These are phyloP conservation scores for Drosophila meridiana DNA, from an alignment of 2,888 invertebrate genomes.

Conservation along the genomic window DNA sequence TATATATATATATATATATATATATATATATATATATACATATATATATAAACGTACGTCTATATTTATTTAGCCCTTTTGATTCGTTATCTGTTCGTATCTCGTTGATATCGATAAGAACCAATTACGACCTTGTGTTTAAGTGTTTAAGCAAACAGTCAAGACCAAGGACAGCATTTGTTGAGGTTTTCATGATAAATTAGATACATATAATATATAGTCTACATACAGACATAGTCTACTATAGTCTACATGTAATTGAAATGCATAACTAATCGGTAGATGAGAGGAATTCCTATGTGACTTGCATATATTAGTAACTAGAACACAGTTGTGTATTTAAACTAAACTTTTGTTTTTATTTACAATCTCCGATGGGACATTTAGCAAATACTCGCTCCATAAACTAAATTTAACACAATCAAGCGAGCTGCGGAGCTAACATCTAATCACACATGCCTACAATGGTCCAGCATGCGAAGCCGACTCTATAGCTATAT, in stretches of 20 bases:
- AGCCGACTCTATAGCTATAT: neutral
- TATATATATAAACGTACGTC: neutral
- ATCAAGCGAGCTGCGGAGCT: neutral
- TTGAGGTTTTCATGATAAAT: too few relatives aligned
- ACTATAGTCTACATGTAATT: neutral
- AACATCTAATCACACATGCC: neutral
- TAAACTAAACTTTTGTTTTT: neutral
- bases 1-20: too few relatives aligned
- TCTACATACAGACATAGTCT: too few relatives aligned
- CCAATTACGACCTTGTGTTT: too few relatives aligned
- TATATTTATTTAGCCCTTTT: neutral
- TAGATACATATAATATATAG: neutral
- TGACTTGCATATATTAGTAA: neutral
- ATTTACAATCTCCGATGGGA: too few relatives aligned
- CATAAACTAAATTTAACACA: neutral
- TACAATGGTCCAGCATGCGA: neutral
- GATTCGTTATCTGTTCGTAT: neutral
- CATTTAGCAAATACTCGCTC: too few relatives aligned
- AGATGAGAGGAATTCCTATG: neutral
- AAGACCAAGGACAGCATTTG: neutral
- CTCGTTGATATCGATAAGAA: neutral
- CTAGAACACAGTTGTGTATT: neutral
- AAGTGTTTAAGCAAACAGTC: neutral
- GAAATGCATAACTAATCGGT: neutral
- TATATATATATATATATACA: too few relatives aligned